Base-by-base conservation (phyloP, 1,140 invertebrate species). In the Ooceraea biroi region DNA sequence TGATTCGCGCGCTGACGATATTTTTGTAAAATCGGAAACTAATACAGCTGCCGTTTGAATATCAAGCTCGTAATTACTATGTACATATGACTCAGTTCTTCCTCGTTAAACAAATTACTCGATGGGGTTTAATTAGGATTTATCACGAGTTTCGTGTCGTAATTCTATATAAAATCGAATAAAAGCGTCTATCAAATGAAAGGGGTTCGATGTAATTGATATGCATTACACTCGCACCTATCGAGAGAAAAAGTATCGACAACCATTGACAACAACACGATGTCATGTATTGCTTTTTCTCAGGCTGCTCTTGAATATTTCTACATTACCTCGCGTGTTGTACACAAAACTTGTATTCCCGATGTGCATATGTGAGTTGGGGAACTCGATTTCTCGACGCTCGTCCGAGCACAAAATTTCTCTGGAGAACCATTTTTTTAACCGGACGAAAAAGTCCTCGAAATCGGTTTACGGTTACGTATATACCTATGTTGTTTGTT, bases 361-460 rank as follows among this genome's bases (percentile, higher is more conserved):
- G 36, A 78, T 2, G 22, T 19, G 17, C 2, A 41, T n/a, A 41
- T 19, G 63, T 44, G 55, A 52, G 65, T 78, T 66, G 50, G 65
- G 60, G 3, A 58, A 17, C 63, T 22, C 14, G 46, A 5, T 12
- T 46, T 3, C 19, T 69, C n/a, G 27, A 19, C n/a, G 65, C 65
- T 80, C 12, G 48, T 80, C 52, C 22, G 65, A 71, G 65, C 76
- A 80, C 36, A 71, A 80, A 58, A 80, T 80, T 80, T 80, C 76
- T 80, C 76, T 80, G n/a, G 76, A 80, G 76, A 30, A 80, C 12
- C 63, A 58, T 50, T 71, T 80, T 41, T 78, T 69, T 11, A 7
- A 12, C 22, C 8, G 12, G 44, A 57, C 7, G 36, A 19, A 4
- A 7, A 14, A 27, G 8, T 44, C 41, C 30, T n/a, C 19, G 10